Evolutionary conservation across 2,113 vertebrate genomes (phyloP).

Genomic region (Gobiocypris rarus): DNA sequence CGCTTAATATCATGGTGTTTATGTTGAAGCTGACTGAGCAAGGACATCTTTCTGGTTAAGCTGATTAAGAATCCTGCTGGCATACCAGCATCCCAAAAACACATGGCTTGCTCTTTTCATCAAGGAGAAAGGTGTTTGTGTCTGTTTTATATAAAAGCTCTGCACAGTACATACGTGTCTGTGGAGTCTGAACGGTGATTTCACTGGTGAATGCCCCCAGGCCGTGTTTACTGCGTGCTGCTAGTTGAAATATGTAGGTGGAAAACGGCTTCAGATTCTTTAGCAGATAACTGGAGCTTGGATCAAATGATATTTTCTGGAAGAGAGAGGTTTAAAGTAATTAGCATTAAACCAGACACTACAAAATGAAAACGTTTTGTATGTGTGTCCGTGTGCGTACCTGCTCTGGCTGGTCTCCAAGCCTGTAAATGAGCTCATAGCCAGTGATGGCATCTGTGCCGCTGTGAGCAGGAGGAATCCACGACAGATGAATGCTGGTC

Average conservation of each 20-base stretch:
- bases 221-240: constrained; percentile 93
- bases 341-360: neutral
- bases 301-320: constrained; percentile 89
- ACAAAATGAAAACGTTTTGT: neutral
- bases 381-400: constrained; percentile 64
- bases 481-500: constrained; percentile 94
- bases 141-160: neutral
- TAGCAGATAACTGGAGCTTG: constrained; percentile 85
- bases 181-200: constrained; percentile 93
- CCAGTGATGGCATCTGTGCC: constrained; percentile 89
- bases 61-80: too few species aligned
- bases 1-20: neutral
- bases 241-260: constrained; percentile 92
- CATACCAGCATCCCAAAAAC: neutral
- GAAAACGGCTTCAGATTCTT: constrained; percentile 96
- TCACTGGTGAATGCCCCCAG: constrained; percentile 94
- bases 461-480: constrained; percentile 89
- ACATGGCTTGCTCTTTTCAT: neutral
- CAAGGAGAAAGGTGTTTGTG: neutral
- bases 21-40: neutral
- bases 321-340: constrained; percentile 58
- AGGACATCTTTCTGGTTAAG: neutral
- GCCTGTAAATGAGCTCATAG: constrained; percentile 91
- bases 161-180: constrained; percentile 90
- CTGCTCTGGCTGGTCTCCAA: constrained; percentile 90